These are phyloP conservation scores for Puffinus mauretanicus DNA, from an alignment of 2,113 vertebrate species.

Conservation along the genomic window DNA sequence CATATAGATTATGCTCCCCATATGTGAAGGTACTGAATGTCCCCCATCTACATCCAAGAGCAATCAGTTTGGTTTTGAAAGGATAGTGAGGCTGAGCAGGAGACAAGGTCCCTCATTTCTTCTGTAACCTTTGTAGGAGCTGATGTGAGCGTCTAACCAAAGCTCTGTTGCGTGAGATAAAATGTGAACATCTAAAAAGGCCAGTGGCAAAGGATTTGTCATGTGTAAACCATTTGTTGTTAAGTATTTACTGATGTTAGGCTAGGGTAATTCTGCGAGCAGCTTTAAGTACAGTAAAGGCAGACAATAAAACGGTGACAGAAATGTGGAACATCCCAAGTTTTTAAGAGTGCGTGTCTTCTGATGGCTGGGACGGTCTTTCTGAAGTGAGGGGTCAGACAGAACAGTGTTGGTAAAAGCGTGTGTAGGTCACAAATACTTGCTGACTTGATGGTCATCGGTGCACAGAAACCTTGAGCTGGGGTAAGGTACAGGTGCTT, in stretches of 20 bases:
- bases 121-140: not conserved
- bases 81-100: not conserved
- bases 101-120: not conserved
- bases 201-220: not conserved
- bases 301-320: not conserved
- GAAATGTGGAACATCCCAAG: not conserved
- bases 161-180: not conserved
- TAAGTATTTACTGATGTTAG: not conserved
- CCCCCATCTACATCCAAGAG: not conserved
- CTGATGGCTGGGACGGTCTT: not conserved
- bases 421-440: not conserved
- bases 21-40: not conserved
- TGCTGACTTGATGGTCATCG: not conserved
- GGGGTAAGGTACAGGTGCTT: not conserved
- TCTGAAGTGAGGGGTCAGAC: fast-evolving
- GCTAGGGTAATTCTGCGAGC: not conserved
- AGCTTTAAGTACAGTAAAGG: not conserved
- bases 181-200: not conserved
- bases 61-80: not conserved
- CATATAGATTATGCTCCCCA: not conserved
- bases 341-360: not conserved
- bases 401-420: not conserved
- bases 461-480: not conserved
- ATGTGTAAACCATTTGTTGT: not conserved
- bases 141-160: not conserved